These are phyloP conservation scores for Sternarchorhynchus goeldii DNA, from an alignment of 2,797 vertebrate genomes.

Conservation along the genomic window DNA sequence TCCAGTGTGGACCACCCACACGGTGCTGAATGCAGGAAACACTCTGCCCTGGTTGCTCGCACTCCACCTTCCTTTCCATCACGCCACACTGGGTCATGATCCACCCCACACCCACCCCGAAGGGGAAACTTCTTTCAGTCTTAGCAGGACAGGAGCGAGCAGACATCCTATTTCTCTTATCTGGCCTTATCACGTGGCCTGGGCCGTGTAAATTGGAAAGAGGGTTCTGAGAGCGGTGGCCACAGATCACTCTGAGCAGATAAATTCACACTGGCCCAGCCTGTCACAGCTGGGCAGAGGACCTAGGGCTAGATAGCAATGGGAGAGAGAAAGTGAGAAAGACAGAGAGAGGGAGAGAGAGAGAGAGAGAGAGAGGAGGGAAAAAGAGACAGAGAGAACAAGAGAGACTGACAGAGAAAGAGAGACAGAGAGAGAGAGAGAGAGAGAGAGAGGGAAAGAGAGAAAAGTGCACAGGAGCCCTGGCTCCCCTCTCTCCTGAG, in stretches of 20 bases:
- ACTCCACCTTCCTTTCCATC: not conserved
- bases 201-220: constrained; percentile 23
- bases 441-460: constrained; percentile 15
- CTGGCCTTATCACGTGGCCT: constrained; percentile 29
- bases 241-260: constrained; percentile 21
- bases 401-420: constrained; percentile 32
- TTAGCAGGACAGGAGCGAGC: not conserved
- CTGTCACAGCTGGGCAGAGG: constrained; percentile 31
- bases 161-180: not conserved
- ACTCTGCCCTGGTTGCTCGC: not conserved
- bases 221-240: not conserved
- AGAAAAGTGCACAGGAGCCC: constrained; percentile 47
- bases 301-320: constrained; percentile 37
- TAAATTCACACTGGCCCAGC: constrained; percentile 30
- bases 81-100: constrained; percentile 8
- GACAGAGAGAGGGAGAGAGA: constrained; percentile 15
- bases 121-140: not conserved
- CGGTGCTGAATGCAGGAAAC: constrained; percentile 21
- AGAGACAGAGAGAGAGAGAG: not conserved
- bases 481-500: constrained; percentile 45
- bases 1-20: constrained; percentile 23
- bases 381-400: constrained; percentile 14
- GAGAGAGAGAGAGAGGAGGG: constrained; percentile 14
- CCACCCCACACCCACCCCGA: not conserved
- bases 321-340: constrained; percentile 25